phyloP scores from a whole-genome alignment of 2,113 vertebrate genomes.

The Grantiella picta region DNA sequence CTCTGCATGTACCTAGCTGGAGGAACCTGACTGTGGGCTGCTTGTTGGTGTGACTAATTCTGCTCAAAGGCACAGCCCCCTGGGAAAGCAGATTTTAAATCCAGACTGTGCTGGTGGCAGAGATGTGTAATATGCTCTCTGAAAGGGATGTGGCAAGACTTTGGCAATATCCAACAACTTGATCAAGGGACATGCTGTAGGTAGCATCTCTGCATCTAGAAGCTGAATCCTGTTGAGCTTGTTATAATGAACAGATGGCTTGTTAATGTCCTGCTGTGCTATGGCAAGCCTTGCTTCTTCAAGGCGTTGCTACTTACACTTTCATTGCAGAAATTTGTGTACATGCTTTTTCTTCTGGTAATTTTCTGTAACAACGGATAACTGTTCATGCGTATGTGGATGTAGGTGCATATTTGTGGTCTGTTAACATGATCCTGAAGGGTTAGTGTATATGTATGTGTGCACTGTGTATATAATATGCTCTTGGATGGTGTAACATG shows the following conservation, averaged over 20 bases:
- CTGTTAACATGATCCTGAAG: neutral
- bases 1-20: neutral
- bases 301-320: neutral
- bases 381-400: neutral
- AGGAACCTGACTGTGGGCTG: conserved; percentile 6
- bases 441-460: neutral
- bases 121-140: neutral
- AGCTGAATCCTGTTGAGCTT: conserved; percentile 49
- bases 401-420: neutral
- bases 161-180: conserved; percentile 20
- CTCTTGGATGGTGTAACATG: neutral
- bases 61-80: neutral
- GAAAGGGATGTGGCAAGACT: conserved; percentile 10
- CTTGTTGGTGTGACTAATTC: conserved; percentile 23
- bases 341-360: neutral
- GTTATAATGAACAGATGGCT: conserved; percentile 48
- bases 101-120: neutral
- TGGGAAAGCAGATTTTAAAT: conserved; percentile 28
- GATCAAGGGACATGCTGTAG: conserved; percentile 29
- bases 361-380: neutral
- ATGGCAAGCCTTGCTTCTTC: neutral
- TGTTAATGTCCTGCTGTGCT: conserved; percentile 25
- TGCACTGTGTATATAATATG: neutral
- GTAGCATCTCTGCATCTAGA: conserved; percentile 40
- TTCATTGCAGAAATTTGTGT: neutral